Evolutionary conservation across 2,797 vertebrate species (phyloP), one percentile per base, ranked within the genome.

Genomic region (Halcyon chelicuti): DNA sequence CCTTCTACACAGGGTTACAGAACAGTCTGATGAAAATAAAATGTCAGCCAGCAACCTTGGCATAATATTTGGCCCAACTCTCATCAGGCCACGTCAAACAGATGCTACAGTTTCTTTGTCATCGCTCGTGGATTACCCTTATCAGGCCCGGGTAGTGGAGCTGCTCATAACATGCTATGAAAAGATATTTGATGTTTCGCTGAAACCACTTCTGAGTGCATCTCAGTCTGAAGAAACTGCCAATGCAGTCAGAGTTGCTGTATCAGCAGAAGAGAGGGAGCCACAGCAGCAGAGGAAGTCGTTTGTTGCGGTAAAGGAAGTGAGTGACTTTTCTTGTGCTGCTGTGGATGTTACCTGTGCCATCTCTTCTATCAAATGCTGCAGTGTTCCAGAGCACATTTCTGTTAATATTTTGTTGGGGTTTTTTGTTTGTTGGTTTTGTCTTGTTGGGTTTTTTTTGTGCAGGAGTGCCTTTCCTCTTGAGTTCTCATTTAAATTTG

Each of bases 11-110:
- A 99, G 99, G 96, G 99, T 99, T 67, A 97, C 98, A 5, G 98
- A 99, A 82, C 98, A 99, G 71, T 98, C 98, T 4, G 99, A 99
- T 91, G 99, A 99, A 98, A 99, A 99, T 96, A 99, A 99, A 97
- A 99, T 99, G 99, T 99, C 99, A 5, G 98, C 99, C 23, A 99
- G 99, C 97, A 99, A 99, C 96, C 98, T 99, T 94, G 99, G 99
- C 17, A 99, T 99, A 49, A 99, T 99, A 98, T 99, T 99, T 81
- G 99, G 99, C 62, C 99, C 99, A 61, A 99, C 99, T 9, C 98
- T 99, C 90, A 98, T 99, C 67, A 99, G 99, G 90, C 99, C 99
- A 0, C 98, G 99, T 49, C 99, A 99, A 95, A 98, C 98, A 0
- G 98, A 99, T 14, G 99, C 99, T 2, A 99, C 99, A 9, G 98